phyloP scores from a whole-genome alignment of 2,797 vertebrate genomes.

The Acipenser oxyrinchus region DNA sequence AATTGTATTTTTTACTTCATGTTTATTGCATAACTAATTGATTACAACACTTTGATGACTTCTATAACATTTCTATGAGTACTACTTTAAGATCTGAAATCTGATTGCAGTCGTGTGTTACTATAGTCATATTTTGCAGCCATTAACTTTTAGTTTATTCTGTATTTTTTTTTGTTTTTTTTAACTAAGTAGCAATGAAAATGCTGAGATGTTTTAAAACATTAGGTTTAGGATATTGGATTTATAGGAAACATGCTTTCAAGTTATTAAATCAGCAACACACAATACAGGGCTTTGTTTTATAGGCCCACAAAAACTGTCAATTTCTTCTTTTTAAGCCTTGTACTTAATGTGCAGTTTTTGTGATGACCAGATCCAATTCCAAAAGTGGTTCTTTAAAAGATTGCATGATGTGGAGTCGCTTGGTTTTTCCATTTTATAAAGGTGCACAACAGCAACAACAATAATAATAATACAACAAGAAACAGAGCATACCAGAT shows the following conservation, averaged over 20 bases:
- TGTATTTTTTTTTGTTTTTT: constrained; percentile 25
- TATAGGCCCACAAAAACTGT: constrained; percentile 6
- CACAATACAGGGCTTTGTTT: constrained; percentile 1
- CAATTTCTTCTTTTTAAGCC: constrained; percentile 14
- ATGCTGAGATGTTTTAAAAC: constrained; percentile 21
- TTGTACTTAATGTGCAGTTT: constrained; percentile 11
- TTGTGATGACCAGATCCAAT: constrained; percentile 27
- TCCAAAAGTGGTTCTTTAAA: constrained; percentile 30
- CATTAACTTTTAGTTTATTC: constrained; percentile 7
- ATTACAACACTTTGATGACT: too few species aligned
- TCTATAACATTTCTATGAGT: too few species aligned
- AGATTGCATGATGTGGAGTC: constrained; percentile 15
- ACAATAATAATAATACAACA: too few species aligned
- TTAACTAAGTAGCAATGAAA: constrained; percentile 16
- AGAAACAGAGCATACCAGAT: too few species aligned
- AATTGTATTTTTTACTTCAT: too few species aligned
- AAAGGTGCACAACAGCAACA: too few species aligned
- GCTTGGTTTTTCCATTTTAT: too few species aligned
- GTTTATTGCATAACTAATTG: too few species aligned
- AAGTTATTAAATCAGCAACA: constrained; percentile 25
- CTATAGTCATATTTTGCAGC: too few species aligned
- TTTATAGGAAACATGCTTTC: constrained; percentile 22
- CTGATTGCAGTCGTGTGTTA: too few species aligned
- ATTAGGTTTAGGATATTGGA: constrained; percentile 20
- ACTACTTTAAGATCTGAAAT: too few species aligned